Evolutionary conservation across 2,888 invertebrate species (phyloP), one percentile per base, ranked within the genome.

Genomic region (Caenorhabditis virilis): DNA sequence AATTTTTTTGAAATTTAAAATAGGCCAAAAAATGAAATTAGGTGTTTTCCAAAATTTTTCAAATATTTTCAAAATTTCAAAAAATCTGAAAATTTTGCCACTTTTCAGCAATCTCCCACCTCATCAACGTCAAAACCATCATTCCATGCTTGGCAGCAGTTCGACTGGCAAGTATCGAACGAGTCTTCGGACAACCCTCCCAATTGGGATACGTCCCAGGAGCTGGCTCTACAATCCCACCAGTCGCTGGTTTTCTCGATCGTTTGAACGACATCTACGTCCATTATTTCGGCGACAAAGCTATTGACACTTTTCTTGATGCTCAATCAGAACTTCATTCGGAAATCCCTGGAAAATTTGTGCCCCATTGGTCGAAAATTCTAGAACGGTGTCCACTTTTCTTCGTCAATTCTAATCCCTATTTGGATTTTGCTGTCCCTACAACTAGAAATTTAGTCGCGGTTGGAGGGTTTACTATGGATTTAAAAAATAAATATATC

Each of bases 81-180:
- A n/a, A n/a, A n/a, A n/a, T n/a, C n/a, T n/a, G n/a, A n/a, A n/a
- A n/a, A n/a, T n/a, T n/a, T n/a, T n/a, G n/a, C n/a, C n/a, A n/a
- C n/a, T 16, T 48, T 38, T 23, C 33, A 62, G 62, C 51, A 16
- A 50, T 61, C 1, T 49, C 61, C 11, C 41, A 61, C 13, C 35
- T 55, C 15, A 46, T 61, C 15, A 30, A 55, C 18, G 47, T 51
- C 1, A 54, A 3, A 5, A 2, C 61, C 9, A 42, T 43, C 4
- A 61, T 61, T 23, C 45, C 61, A 4, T 20, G 39, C 11, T 38
- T 61, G 18, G 55, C 61, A 1, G 50, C 61, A 15, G 55, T 61
- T 15, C 45, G 51, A 23, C 46, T 45, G 3, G 36, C 45, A 23
- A 35, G 33, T 25, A 53, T 46, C 18, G 48, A 59, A 26, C 35